These are phyloP conservation scores for Phalanger gymnotis DNA, from an alignment of 2,797 vertebrate species.

Conservation along the genomic window DNA sequence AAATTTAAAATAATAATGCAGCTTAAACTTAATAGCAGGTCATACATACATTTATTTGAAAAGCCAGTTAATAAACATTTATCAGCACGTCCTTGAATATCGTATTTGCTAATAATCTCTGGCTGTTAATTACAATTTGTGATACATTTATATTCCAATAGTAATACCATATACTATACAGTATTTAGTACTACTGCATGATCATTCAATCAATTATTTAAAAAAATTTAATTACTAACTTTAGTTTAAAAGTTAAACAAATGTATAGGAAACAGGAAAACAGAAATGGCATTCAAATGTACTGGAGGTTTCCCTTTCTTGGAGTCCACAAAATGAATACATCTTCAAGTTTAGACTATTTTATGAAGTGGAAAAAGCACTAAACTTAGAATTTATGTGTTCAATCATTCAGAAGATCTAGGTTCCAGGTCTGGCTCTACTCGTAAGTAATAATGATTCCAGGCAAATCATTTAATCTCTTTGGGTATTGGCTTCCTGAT, in stretches of 20 bases:
- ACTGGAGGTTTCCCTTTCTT: not conserved
- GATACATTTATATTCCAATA: not conserved
- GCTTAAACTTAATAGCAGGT: not conserved
- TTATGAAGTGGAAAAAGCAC: not conserved
- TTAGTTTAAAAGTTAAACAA: conserved; percentile 18
- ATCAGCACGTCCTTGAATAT: not conserved
- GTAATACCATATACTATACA: not conserved
- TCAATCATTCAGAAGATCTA: not conserved
- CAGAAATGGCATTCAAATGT: not conserved
- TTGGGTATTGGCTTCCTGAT: not conserved
- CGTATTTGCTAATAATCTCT: not conserved
- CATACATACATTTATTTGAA: not conserved
- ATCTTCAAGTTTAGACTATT: not conserved
- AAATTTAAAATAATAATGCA: not conserved
- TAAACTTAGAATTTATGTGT: not conserved
- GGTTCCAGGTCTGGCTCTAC: not conserved
- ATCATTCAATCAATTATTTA: not conserved
- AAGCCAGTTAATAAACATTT: not conserved
- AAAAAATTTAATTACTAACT: conserved; percentile 9
- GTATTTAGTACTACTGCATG: not conserved
- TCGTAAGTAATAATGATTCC: not conserved
- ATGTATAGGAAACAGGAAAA: not conserved
- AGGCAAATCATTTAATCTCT: not conserved
- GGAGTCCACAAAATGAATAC: not conserved
- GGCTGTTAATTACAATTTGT: not conserved